Evolutionary conservation across 2,888 invertebrate genomes (phyloP), one percentile per base, ranked within the genome.

Genomic region (Orgyia antiqua): DNA sequence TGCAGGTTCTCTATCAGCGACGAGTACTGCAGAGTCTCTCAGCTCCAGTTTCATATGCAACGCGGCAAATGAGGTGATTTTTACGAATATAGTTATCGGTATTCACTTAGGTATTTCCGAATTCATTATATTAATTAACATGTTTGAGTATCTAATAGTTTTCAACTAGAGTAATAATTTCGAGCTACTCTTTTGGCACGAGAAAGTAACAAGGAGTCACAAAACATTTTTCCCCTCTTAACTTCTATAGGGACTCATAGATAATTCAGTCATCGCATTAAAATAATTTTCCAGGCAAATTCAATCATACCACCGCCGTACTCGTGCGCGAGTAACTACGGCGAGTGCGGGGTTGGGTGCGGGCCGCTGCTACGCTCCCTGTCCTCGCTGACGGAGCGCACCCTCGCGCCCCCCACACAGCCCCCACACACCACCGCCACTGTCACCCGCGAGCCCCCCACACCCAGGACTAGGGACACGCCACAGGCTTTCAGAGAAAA

Each of bases 31-130:
- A 53, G 95, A 95, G 75, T 95, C 94, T 49, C 88, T 95, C 58
- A 94, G 92, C 79, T 95, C 94, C 56, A 94, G 94, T 87, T 94
- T 93, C 79, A 91, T 94, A 76, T 94, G 94, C 80, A 94, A 91
- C 70, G 90, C 93, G 59, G 90, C 93, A 48, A 94, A 94, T 82
- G 94, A 95, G 87, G 92, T 92, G 47, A 35, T n/a, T n/a, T n/a
- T n/a, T n/a, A n/a, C n/a, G n/a, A n/a, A n/a, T n/a, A n/a, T n/a
- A n/a, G n/a, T n/a, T n/a, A n/a, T n/a, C n/a, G n/a, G n/a, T n/a
- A n/a, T n/a, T n/a, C n/a, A n/a, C n/a, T n/a, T n/a, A n/a, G n/a
- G n/a, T n/a, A n/a, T n/a, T n/a, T n/a, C n/a, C n/a, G n/a, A n/a
- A n/a, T n/a, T n/a, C n/a, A n/a, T n/a, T n/a, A n/a, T n/a, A n/a